Evolutionary conservation across 2,797 vertebrate genomes (phyloP).

Genomic region (Coranthus polyacanthus): DNA sequence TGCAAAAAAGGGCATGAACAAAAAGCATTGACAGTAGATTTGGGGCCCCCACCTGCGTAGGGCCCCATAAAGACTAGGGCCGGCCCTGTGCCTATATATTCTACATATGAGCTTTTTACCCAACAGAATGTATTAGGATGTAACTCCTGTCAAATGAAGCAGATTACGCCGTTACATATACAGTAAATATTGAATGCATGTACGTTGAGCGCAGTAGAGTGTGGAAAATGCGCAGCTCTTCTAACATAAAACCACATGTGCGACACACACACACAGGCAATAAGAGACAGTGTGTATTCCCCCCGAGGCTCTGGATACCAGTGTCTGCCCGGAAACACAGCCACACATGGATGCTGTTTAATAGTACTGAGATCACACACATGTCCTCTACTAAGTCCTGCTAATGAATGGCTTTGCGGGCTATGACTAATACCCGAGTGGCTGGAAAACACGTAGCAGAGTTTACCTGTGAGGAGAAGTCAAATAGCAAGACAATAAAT

Average conservation of each 20-base stretch:
- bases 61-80: no score
- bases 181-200: slow-evolving; percentile 37
- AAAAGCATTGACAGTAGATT: no score
- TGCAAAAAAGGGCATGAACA: no score
- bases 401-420: slow-evolving; percentile 65
- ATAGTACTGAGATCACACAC: slow-evolving; percentile 67
- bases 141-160: no score
- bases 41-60: no score
- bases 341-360: slow-evolving; percentile 71
- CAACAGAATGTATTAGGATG: no score
- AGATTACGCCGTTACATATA: no score
- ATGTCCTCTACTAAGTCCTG: slow-evolving; percentile 51
- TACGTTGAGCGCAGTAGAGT: slow-evolving; percentile 5
- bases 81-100: no score
- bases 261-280: slow-evolving; percentile 59
- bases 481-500: slow-evolving; percentile 25
- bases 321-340: slow-evolving; percentile 79
- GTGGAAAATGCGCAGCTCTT: slow-evolving; percentile 48
- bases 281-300: slow-evolving; percentile 58
- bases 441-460: slow-evolving; percentile 39
- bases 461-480: slow-evolving; percentile 54
- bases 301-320: slow-evolving; percentile 66
- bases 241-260: slow-evolving; percentile 69
- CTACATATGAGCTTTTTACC: no score
- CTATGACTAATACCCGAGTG: slow-evolving; percentile 60